Evolutionary conservation across 2,888 invertebrate genomes (phyloP), one percentile per base, ranked within the genome.

Genomic region (Pteria penguin): DNA sequence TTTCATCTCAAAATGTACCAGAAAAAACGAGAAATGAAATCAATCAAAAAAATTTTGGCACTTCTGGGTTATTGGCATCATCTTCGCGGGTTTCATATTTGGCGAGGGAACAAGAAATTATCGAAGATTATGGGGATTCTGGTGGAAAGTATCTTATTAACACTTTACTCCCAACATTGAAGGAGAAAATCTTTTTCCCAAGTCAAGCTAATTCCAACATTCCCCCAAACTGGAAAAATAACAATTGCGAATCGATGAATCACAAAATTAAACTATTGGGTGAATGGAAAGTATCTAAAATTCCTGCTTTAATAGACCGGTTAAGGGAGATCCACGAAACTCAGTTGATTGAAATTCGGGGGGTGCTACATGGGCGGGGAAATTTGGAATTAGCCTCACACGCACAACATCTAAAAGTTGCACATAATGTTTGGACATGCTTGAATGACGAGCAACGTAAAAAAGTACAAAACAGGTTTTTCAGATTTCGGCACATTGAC

Each of bases 281-380:
- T 18, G 62, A 68, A 4, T 74, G 68, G 74, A 74, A 66, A 66
- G 62, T 68, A 24, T 74, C 74, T 26, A 74, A 68, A 62, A 4
- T 74, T 61, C 74, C 74, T 26, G 61, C 58, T 31, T 31, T 74
- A 27, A 33, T 74, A 22, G 33, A 67, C 4, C 36, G 66, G 5
- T 3, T 68, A 0, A 32, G 32, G 14, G 72, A 73, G 31, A 73
- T 62, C 32, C 32, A 74, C n/a, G 74, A 68, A 3, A 31, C 11
- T 11, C 67, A 74, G 33, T 32, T 61, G 29, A n/a, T 68, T 14
- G 74, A 74, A 14, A 54, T 68, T n/a, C 26, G 74, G 54, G 61
- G 68, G 8, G 31, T 68, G 32, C 52, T 68, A 11, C 74, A 74
- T 33, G 74, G 74, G 3, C 57, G 74, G 32, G 68, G 60, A 29